phyloP scores from a whole-genome alignment of 2,797 vertebrate genomes.

The Merluccius polli region DNA sequence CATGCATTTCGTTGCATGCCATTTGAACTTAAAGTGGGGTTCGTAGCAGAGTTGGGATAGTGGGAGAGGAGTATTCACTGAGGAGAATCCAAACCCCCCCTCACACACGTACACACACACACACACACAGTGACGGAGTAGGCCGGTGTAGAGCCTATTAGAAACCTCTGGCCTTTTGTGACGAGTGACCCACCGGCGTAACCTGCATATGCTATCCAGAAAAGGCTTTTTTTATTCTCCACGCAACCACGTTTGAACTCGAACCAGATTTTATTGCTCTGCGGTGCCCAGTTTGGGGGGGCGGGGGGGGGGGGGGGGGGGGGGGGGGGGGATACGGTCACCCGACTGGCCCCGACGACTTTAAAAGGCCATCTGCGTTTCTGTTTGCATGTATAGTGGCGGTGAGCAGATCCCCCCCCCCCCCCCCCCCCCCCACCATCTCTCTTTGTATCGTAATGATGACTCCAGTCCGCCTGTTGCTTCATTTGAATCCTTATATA shows the following conservation, averaged over 20 bases:
- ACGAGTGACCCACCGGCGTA: conserved; percentile 6
- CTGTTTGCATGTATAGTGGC: conserved; percentile 48
- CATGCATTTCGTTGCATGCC: not conserved
- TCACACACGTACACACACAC: too few relatives aligned
- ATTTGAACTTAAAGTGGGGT: not conserved
- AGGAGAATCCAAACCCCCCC: not conserved
- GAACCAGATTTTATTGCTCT: conserved; percentile 68
- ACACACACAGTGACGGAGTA: not conserved
- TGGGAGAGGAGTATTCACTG: not conserved
- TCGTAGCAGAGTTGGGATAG: not conserved
- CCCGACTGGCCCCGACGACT: conserved; percentile 52
- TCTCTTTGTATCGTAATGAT: conserved; percentile 50
- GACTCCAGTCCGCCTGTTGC: conserved; percentile 51
- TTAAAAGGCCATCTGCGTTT: conserved; percentile 70
- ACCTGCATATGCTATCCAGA: conserved; percentile 69
- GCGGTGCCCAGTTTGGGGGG: conserved; percentile 50
- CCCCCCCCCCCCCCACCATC: conserved; percentile 9
- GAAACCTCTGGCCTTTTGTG: not conserved
- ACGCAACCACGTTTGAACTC: conserved; percentile 48
- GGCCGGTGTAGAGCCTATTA: not conserved
- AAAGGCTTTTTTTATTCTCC: conserved; percentile 30
- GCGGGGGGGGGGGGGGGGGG: not conserved
- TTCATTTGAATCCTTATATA: conserved; percentile 42
- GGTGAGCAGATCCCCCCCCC: conserved; percentile 1
- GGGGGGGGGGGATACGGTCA: conserved; percentile 34